Base-by-base conservation (phyloP, 2,113 vertebrate species). In the Saguinus midas region DNA sequence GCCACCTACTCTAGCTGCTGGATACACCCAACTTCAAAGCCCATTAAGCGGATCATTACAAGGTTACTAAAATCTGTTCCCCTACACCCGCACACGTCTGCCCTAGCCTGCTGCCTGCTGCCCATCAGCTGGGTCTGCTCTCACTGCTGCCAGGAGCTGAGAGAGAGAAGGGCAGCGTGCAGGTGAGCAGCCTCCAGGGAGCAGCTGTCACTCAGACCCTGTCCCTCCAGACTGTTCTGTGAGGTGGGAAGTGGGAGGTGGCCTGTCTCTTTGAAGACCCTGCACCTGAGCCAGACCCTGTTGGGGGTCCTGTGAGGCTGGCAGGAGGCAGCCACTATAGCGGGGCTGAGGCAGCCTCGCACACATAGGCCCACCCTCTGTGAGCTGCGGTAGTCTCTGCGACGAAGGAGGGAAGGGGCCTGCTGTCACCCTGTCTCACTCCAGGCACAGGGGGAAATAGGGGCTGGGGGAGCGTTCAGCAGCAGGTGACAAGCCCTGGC, bases 1-100 rank as follows among this genome's bases (percentile, higher is more conserved):
- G n/a, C 45, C 72, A 29, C 93, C 91, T 52, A 61, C 50, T 92
- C 81, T 40, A 32, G 9, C 35, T 3, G 5, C 58, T 76, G n/a
- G 73, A 45, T 82, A 61, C n/a, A 12, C 86, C 70, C 50, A 78
- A 81, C 84, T 70, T 94, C 83, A 76, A 87, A 95, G 87, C 48
- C 91, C 50, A 18, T 58, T 61, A 79, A 57, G 32, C 55, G 0
- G 2, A 76, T 70, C 32, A 32, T 45, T 52, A 61, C 25, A 12
- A 92, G 61, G 82, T 80, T 52, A 87, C 87, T 57, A 81, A 87
- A 78, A 61, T 50, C 84, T 45, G 76, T 55, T 76, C 20, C 81
- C 58, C 72, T 37, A 37, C 68, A 52, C 1, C n/a, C 35, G 52
- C 79, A 52, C 61, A 61, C 29, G 6, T 57, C 83, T 3, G 0